phyloP scores from a whole-genome alignment of 2,113 vertebrate genomes.

The Nyctibius bracteatus region DNA sequence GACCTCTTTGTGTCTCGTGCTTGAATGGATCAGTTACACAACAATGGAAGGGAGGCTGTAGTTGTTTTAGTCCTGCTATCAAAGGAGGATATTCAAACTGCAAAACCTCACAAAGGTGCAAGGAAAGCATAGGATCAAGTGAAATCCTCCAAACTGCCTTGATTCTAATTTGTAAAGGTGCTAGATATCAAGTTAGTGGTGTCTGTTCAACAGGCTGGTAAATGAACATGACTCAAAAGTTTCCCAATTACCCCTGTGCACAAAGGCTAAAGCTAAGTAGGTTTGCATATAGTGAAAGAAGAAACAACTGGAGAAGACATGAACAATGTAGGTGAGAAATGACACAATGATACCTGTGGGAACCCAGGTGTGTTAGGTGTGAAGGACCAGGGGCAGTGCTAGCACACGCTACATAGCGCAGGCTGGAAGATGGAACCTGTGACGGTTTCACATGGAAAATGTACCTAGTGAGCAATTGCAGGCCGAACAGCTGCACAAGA shows the following conservation, averaged over 20 bases:
- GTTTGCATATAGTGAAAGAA: neutral
- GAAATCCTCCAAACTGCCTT: neutral
- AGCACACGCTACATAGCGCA: neutral
- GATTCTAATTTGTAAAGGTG: neutral
- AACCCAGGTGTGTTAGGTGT: neutral
- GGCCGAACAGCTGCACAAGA: neutral
- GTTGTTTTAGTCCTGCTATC: neutral
- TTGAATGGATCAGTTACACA: neutral
- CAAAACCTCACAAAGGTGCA: neutral
- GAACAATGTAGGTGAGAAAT: neutral
- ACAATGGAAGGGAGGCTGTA: neutral
- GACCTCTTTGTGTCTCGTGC: neutral
- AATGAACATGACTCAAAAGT: neutral
- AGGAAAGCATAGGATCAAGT: neutral
- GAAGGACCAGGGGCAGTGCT: neutral
- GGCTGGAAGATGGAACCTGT: neutral
- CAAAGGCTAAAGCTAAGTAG: neutral
- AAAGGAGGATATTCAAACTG: neutral
- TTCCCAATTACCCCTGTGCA: neutral
- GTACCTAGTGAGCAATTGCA: accelerated
- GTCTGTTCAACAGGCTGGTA: neutral
- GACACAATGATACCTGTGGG: neutral
- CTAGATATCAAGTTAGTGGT: neutral
- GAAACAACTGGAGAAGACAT: neutral
- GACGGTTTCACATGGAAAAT: accelerated